Evolutionary conservation across 2,113 vertebrate species (phyloP), one percentile per base, ranked within the genome.

Genomic region (Notarius lentiginosus): DNA sequence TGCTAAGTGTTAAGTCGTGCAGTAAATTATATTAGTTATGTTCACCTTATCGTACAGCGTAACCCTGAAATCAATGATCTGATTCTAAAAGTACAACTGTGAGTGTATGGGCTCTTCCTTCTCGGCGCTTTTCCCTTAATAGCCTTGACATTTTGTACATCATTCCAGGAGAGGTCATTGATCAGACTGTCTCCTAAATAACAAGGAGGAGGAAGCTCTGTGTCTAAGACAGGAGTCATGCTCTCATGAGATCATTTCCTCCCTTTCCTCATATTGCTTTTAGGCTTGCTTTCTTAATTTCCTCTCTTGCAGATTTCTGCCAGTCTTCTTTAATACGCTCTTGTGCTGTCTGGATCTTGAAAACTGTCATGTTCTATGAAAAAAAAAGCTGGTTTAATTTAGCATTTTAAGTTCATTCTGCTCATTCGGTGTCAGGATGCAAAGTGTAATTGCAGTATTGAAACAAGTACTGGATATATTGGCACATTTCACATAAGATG

Each of bases 81-180:
- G 27, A 30, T 79, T 58, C 22, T 76, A 27, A 84, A 41, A 76
- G 83, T 60, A 49, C 12, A 27, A 6, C 82, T n/a, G 24, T 18
- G 20, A 30, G 76, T 20, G 10, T 5, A 60, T 18, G 11, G 27
- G 47, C 20, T 41, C 63, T 8, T 11, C 24, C 18, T 20, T 49
- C 11, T 70, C 8, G 11, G 53, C 41, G 27, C 24, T 82, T 56
- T 51, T 79, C 76, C 27, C 34, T 49, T 81, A 82, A 86, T 72
- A 82, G 85, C 56, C 79, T 72, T 86, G 85, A 73, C 85, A 81
- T 86, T 82, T 73, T 68, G 76, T 58, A 15, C 58, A 49, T 77
- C 72, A 20, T 68, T 66, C 85, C 65, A 24, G 55, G 3, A n/a
- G 68, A 75, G 70, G 60, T 60, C 68, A 60, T 47, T 56, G 53